These are phyloP conservation scores for Ptyas mucosa DNA, from an alignment of 2,113 vertebrate genomes.

Conservation along the genomic window DNA sequence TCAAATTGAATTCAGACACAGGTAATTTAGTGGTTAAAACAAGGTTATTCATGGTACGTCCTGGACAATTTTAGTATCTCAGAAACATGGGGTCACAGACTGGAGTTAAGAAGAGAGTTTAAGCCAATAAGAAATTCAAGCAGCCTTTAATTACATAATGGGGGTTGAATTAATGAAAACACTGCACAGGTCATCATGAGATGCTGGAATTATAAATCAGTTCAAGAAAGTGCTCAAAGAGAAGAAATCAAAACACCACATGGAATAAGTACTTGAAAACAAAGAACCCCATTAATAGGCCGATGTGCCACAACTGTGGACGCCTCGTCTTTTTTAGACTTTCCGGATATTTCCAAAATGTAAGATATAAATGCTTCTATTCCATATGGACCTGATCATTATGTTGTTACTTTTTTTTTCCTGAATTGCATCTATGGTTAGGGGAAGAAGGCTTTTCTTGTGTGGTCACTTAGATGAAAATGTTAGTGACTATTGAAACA, in stretches of 20 bases:
- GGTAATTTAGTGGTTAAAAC: constrained; percentile 47
- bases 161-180: constrained; percentile 62
- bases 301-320: constrained; percentile 53
- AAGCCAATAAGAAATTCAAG: constrained; percentile 67
- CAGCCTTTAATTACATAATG: constrained; percentile 73
- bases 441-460: background rate
- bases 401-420: constrained; percentile 57
- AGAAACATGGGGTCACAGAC: constrained; percentile 52
- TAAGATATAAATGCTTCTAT: constrained; percentile 42
- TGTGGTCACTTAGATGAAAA: background rate
- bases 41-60: constrained; percentile 24
- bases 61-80: constrained; percentile 50
- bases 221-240: constrained; percentile 62
- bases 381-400: constrained; percentile 57
- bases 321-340: constrained; percentile 12
- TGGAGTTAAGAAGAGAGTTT: constrained; percentile 57
- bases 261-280: constrained; percentile 66
- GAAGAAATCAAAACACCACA: constrained; percentile 64
- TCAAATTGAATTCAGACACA: constrained; percentile 46
- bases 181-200: constrained; percentile 67
- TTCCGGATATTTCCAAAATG: constrained; percentile 51
- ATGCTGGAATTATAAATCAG: constrained; percentile 70
- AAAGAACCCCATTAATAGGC: constrained; percentile 58
- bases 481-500: background rate
- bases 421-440: background rate